Percentiles rank a stretch among this genome's conserved stretches.
Evolutionary conservation across 2,113 vertebrate genomes (phyloP).

Genomic region (Barnardius zonarius): DNA sequence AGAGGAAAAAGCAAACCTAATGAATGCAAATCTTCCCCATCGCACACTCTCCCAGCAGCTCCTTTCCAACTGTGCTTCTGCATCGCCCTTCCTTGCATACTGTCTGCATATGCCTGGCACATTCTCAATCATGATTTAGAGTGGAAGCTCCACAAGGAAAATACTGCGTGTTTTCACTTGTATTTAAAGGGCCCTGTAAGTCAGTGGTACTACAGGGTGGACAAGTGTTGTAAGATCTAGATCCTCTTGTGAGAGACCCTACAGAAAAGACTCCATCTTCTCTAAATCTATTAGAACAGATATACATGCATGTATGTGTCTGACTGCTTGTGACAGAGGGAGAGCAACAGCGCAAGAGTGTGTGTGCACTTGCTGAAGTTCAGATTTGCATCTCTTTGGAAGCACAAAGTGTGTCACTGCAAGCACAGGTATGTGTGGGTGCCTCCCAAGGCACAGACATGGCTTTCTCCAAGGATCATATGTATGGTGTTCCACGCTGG

Average conservation of each 20-base stretch:
- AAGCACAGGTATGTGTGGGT: not conserved
- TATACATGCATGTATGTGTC: rapidly evolving
- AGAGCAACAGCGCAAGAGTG: not conserved
- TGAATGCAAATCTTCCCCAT: not conserved
- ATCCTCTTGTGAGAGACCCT: not conserved
- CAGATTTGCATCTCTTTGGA: not conserved
- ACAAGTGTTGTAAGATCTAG: rapidly evolving
- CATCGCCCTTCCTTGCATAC: not conserved
- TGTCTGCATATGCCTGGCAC: not conserved
- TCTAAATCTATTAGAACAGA: not conserved
- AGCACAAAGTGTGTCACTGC: not conserved
- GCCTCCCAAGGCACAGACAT: not conserved
- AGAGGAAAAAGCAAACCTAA: not conserved
- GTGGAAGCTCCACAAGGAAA: not conserved
- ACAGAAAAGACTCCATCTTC: not conserved
- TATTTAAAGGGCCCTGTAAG: not conserved
- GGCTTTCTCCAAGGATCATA: not conserved
- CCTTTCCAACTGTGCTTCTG: not conserved
- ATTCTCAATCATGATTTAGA: not conserved
- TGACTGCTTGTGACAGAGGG: not conserved
- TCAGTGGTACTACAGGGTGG: not conserved
- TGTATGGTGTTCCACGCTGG: not conserved
- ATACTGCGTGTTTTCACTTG: not conserved
- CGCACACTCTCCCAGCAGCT: not conserved
- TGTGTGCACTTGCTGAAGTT: not conserved